Conservation (phyloP, 2,113 vertebrate genomes). For the Sus scrofa region T2T-Sscrofa CM000820.6:101042001-101042500, state of each 20-base stretch:
- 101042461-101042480: neutral
- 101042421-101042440: neutral
- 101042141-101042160: constrained; percentile 58
- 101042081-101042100: constrained; percentile 26
- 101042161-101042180: constrained; percentile 68
- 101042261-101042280: constrained; percentile 65
- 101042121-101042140: constrained; percentile 10
- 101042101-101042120: neutral
- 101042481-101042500: neutral
- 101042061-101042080: neutral
- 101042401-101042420: neutral
- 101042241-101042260: constrained; percentile 62
- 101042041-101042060: neutral
- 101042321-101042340: neutral
- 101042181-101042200: constrained; percentile 36
- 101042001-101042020: neutral
- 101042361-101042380: neutral
- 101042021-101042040: neutral
- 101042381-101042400: neutral
- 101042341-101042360: neutral
- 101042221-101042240: constrained; percentile 28
- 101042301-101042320: constrained; percentile 46
- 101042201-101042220: constrained; percentile 53
- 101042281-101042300: constrained; percentile 62
- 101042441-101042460: too few species aligned